Conservation (phyloP, 2,888 invertebrate species). For the Dasysyrphus tricinctus region DNA sequence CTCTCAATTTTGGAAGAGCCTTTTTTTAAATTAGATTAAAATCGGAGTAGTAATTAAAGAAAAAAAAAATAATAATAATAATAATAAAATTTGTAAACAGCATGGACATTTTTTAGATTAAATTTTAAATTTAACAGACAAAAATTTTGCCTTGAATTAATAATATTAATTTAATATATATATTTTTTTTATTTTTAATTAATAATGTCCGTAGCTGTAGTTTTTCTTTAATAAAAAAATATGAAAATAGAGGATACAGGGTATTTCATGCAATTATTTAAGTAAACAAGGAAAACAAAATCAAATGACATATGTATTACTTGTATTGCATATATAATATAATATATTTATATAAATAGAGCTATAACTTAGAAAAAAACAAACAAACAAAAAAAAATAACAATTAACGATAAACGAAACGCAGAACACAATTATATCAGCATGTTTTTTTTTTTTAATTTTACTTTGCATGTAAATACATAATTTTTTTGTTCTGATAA, state of each 20-base stretch:
- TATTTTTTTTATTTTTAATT: background rate
- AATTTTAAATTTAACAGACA: constrained; percentile 36
- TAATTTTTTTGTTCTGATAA: constrained; percentile 52
- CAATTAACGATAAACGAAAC: constrained; percentile 52
- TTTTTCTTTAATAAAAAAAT: constrained; percentile 48
- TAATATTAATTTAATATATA: constrained; percentile 25
- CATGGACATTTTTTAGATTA: constrained; percentile 55
- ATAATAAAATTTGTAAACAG: constrained; percentile 55
- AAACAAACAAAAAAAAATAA: constrained; percentile 55
- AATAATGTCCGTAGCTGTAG: constrained; percentile 62
- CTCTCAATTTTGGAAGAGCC: constrained; percentile 66
- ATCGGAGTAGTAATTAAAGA: constrained; percentile 61
- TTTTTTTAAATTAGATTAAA: constrained; percentile 68
- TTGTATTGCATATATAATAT: constrained; percentile 69
- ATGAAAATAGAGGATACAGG: constrained; percentile 91
- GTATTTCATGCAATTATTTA: constrained; percentile 97
- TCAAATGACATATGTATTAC: constrained; percentile 69
- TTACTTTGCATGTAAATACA: constrained; percentile 67
- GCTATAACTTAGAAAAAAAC: constrained; percentile 45
- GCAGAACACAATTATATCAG: constrained; percentile 35
- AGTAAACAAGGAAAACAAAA: constrained; percentile 67
- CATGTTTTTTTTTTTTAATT: constrained; percentile 50
- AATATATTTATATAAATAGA: constrained; percentile 75
- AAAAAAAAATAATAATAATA: constrained; percentile 16
- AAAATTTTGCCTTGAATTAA: constrained; percentile 59